phyloP scores from a whole-genome alignment of 1,140 invertebrate species.

The Pseudomyrmex pallidus region DNA sequence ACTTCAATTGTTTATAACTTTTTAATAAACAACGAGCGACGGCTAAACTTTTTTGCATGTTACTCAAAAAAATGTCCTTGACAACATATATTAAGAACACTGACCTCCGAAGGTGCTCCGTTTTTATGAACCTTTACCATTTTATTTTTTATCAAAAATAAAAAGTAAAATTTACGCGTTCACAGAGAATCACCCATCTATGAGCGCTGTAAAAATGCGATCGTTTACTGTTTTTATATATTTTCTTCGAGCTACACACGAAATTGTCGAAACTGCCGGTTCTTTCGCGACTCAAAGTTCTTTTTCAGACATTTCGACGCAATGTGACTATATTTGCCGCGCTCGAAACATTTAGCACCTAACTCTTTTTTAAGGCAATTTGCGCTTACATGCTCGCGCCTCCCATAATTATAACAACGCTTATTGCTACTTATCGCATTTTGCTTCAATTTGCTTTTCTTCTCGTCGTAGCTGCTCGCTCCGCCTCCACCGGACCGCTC shows the following conservation, averaged over 20 bases:
- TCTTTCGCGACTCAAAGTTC: not conserved
- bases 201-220: no score
- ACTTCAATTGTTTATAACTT: no score
- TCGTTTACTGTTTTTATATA: not conserved
- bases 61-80: no score
- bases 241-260: not conserved
- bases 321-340: constrained; percentile 54
- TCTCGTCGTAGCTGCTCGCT: no score
- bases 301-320: constrained; percentile 35
- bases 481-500: not conserved
- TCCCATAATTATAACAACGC: constrained; percentile 62
- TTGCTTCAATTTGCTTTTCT: not conserved
- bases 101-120: no score
- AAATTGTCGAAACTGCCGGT: not conserved
- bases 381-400: constrained; percentile 36
- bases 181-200: no score
- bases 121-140: no score
- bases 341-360: constrained; percentile 63
- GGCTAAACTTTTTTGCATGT: no score
- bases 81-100: no score
- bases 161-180: no score
- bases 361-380: constrained; percentile 44
- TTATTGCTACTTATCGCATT: not conserved
- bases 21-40: no score
- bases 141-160: no score